These are phyloP conservation scores for Arenaria interpres DNA, from an alignment of 2,113 vertebrate genomes.

Conservation along the genomic window DNA sequence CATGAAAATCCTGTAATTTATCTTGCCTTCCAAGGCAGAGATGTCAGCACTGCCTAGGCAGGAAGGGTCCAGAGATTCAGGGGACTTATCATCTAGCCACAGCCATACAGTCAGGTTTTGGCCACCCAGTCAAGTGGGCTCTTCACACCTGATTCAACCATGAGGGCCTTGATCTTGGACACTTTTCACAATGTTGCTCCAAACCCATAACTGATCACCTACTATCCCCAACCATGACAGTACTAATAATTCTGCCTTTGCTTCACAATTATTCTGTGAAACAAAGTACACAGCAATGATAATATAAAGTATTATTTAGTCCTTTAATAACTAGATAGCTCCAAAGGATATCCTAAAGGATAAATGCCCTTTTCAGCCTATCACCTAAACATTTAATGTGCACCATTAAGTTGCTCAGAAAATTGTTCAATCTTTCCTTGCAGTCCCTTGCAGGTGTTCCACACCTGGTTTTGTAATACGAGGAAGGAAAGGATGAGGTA, in stretches of 20 bases:
- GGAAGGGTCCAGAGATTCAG: neutral
- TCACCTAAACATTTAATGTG: neutral
- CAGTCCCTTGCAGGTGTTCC: neutral
- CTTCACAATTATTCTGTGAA: neutral
- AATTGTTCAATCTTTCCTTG: neutral
- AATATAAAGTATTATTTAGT: neutral
- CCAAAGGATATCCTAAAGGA: neutral
- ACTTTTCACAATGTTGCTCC: neutral
- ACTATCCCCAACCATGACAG: neutral
- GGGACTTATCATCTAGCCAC: neutral
- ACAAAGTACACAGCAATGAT: neutral
- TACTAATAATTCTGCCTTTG: rapidly evolving
- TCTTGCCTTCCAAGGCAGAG: neutral
- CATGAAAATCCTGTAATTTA: neutral
- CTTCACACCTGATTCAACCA: neutral
- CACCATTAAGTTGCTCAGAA: neutral
- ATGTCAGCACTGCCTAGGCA: neutral
- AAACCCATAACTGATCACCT: neutral
- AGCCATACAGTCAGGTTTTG: neutral
- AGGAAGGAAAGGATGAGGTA: neutral
- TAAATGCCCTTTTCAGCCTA: neutral
- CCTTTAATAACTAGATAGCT: neutral
- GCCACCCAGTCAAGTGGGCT: neutral
- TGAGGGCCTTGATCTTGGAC: neutral
- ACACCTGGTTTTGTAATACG: neutral